Evolutionary conservation across 2,888 invertebrate genomes (phyloP).

Genomic region (Ecliptopera silaceata): DNA sequence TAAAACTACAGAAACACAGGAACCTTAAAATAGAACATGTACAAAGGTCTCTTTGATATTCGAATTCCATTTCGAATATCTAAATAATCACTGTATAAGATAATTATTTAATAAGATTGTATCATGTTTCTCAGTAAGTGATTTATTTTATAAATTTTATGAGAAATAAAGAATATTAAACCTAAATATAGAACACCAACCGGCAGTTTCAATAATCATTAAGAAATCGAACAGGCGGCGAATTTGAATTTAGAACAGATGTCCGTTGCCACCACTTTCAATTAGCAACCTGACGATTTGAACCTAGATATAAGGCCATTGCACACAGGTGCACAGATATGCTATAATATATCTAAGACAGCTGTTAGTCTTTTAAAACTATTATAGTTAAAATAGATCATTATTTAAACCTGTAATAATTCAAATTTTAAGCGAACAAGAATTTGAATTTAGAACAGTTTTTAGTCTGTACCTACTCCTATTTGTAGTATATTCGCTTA

Average conservation of each 20-base stretch:
- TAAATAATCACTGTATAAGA: too few relatives aligned
- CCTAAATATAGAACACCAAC: conserved; percentile 69
- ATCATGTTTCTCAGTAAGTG: too few relatives aligned
- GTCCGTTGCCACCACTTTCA: conserved; percentile 59
- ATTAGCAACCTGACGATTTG: conserved; percentile 60
- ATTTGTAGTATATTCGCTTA: too few relatives aligned
- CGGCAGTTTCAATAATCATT: conserved; percentile 79
- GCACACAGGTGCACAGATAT: conserved; percentile 4
- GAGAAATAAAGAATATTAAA: too few relatives aligned
- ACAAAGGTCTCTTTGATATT: conserved; percentile 10
- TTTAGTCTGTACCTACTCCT: too few relatives aligned
- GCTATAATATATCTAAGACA: conserved; percentile 5
- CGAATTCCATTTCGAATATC: conserved; percentile 46
- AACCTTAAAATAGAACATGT: too few relatives aligned
- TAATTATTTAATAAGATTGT: too few relatives aligned
- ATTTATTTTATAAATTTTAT: too few relatives aligned
- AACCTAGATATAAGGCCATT: conserved; percentile 34
- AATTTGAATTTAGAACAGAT: conserved; percentile 64
- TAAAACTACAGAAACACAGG: too few relatives aligned
- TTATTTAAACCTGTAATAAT: too few relatives aligned
- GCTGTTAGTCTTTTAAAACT: not conserved
- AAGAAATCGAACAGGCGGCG: conserved; percentile 57
- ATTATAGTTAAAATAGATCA: not conserved
- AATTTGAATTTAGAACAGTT: too few relatives aligned
- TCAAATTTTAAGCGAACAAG: too few relatives aligned